Evolutionary conservation across 2,113 vertebrate species (phyloP).

Genomic region (Propithecus coquereli): DNA sequence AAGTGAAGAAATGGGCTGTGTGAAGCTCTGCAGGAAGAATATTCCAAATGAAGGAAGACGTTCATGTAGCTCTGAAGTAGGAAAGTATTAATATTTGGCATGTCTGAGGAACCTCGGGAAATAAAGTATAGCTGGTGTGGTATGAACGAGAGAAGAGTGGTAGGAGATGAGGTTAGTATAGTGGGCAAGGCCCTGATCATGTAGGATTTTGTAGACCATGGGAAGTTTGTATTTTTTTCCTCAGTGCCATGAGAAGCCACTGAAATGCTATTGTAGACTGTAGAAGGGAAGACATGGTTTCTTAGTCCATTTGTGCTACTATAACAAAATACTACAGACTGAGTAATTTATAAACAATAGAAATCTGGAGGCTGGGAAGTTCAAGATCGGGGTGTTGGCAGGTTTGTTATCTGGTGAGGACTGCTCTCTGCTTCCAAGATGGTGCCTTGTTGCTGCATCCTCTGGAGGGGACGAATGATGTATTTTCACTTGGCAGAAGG

Average conservation of each 20-base stretch:
- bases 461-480: not conserved
- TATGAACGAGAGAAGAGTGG: not conserved
- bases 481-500: not conserved
- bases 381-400: not conserved
- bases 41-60: not conserved
- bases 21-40: not conserved
- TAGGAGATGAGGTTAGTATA: not conserved
- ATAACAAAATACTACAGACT: not conserved
- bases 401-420: not conserved
- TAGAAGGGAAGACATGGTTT: not conserved
- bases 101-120: not conserved
- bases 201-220: not conserved
- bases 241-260: not conserved
- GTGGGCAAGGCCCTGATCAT: not conserved
- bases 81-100: not conserved
- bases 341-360: not conserved
- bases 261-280: not conserved
- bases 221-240: not conserved
- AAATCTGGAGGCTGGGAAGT: not conserved
- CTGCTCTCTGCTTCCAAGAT: not conserved
- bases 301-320: not conserved
- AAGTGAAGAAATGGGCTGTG: not conserved
- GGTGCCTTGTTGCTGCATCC: not conserved
- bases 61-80: not conserved
- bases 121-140: not conserved